Percentiles rank a stretch among this genome's conserved stretches.
phyloP scores from a whole-genome alignment of 2,888 invertebrate species.

The Atrina japonica region DNA sequence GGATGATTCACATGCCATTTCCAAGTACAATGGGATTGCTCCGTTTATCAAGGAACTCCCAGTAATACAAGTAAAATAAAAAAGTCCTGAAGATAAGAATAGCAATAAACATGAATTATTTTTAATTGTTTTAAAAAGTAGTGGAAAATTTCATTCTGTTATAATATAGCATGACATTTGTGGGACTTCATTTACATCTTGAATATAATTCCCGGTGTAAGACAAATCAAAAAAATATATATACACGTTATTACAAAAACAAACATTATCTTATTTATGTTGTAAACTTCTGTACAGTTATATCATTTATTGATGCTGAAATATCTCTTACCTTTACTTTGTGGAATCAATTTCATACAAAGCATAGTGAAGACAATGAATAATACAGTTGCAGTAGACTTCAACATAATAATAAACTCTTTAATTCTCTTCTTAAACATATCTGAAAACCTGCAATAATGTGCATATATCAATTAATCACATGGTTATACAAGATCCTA shows the following conservation, averaged over 20 bases:
- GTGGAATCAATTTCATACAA: conserved; percentile 44
- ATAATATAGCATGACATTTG: no score
- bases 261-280: no score
- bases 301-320: no score
- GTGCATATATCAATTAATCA: neutral
- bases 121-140: no score
- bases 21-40: conserved; percentile 61
- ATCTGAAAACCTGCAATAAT: conserved; percentile 54
- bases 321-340: conserved; percentile 53
- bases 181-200: no score
- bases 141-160: neutral
- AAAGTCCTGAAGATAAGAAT: conserved; percentile 45
- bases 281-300: no score
- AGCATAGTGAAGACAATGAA: conserved; percentile 57
- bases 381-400: conserved; percentile 47
- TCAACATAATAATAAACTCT: conserved; percentile 54
- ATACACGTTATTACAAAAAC: no score
- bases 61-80: conserved; percentile 54
- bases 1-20: conserved; percentile 64
- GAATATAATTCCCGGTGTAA: no score
- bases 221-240: no score
- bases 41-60: conserved; percentile 38
- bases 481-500: no score
- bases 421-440: conserved; percentile 57
- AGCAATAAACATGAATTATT: no score